Percentiles rank a stretch among this genome's conserved stretches.
Conservation (phyloP, 2,888 invertebrate species). For the Caradrina clavipalpis region DNA sequence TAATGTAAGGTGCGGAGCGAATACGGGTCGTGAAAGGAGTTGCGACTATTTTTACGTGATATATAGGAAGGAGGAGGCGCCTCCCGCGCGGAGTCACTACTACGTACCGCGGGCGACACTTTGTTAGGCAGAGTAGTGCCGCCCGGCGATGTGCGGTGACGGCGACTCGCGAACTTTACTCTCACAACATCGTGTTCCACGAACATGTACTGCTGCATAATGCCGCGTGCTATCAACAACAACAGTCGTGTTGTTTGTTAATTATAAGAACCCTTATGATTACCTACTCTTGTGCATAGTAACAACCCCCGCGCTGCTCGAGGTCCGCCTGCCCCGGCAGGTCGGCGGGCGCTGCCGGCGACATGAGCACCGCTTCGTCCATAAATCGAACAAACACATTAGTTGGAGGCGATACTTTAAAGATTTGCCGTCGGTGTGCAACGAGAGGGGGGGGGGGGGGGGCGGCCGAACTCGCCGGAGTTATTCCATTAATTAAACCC, state of each 20-base stretch:
- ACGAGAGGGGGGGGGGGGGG: conserved; percentile 60
- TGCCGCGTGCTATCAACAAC: neutral
- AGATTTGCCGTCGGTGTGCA: conserved; percentile 69
- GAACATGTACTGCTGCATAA: neutral
- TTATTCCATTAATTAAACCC: conserved; percentile 89
- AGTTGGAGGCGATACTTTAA: conserved; percentile 75
- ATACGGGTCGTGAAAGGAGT: conserved; percentile 69
- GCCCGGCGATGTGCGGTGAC: neutral
- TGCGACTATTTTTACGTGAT: conserved; percentile 68
- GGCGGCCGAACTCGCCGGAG: conserved; percentile 73
- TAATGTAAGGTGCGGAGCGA: conserved; percentile 84
- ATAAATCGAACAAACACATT: conserved; percentile 72
- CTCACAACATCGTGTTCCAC: neutral
- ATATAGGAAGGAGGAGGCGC: conserved; percentile 53
- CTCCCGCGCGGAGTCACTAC: conserved; percentile 31
- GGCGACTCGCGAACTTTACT: neutral
- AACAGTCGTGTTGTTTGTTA: neutral
- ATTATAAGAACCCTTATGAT: no score
- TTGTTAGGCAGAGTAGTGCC: conserved; percentile 18
- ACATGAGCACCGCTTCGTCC: conserved; percentile 49
- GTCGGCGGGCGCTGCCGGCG: neutral
- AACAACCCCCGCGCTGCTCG: neutral
- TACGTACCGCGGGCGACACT: conserved; percentile 14
- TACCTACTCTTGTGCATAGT: no score
- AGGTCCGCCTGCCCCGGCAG: neutral